A percentile compares a stretch with the other conserved stretches of the same genome.
phyloP scores from a whole-genome alignment of 2,888 invertebrate species.

The Vesta saturnalis region DNA sequence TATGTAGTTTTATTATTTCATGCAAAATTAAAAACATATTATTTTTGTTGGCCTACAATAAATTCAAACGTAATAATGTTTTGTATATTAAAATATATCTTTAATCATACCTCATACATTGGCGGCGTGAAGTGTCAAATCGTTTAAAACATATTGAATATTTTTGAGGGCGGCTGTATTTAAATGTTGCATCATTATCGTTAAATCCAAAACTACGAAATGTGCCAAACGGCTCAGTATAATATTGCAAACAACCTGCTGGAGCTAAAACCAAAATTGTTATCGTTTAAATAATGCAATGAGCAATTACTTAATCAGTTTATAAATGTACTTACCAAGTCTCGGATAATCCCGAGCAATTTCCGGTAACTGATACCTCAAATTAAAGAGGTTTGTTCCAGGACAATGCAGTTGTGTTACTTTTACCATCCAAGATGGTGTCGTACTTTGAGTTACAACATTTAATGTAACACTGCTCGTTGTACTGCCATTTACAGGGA shows the following conservation, averaged over 20 bases:
- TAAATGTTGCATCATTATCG: constrained; percentile 60
- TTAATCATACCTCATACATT: constrained; percentile 44
- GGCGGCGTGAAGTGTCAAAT: constrained; percentile 47
- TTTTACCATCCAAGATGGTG: constrained; percentile 67
- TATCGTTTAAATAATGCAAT: not conserved
- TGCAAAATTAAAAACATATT: not conserved
- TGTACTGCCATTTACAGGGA: constrained; percentile 58
- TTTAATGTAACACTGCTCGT: constrained; percentile 46
- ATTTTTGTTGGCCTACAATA: no score
- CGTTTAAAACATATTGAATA: constrained; percentile 75
- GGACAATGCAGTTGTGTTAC: constrained; percentile 60
- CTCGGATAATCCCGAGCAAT: constrained; percentile 39
- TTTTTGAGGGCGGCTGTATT: constrained; percentile 67
- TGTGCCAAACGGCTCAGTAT: constrained; percentile 66
- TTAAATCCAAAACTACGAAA: constrained; percentile 71
- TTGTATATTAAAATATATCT: not conserved
- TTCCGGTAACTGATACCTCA: constrained; percentile 31
- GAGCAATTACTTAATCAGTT: not conserved
- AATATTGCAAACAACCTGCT: constrained; percentile 74
- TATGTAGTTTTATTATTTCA: no score
- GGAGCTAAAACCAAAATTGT: constrained; percentile 63
- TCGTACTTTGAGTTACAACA: constrained; percentile 26
- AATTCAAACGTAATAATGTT: no score
- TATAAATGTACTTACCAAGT: constrained; percentile 39
- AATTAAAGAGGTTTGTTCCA: constrained; percentile 37